These are phyloP conservation scores for Listrodromus nycthemerus DNA, from an alignment of 2,888 invertebrate species.

Conservation along the genomic window DNA sequence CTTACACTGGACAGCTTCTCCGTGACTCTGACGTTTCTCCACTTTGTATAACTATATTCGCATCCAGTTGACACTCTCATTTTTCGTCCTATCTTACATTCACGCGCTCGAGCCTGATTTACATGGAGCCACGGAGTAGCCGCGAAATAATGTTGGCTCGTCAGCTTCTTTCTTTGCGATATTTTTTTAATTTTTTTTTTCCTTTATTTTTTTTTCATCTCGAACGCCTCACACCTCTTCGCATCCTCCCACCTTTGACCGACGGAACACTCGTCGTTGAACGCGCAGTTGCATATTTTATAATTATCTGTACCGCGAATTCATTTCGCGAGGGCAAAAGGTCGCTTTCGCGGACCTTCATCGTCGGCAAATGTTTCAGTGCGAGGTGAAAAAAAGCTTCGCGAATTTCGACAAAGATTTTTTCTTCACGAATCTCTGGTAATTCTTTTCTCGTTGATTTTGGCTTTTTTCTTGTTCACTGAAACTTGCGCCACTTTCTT, in stretches of 20 bases:
- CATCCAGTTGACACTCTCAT: conserved; percentile 30
- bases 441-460: too few relatives aligned
- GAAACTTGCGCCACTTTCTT: too few relatives aligned
- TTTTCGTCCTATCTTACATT: conserved; percentile 5
- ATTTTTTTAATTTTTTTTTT: not conserved
- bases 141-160: conserved; percentile 21
- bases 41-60: conserved; percentile 31
- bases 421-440: too few relatives aligned
- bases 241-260: not conserved
- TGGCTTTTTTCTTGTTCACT: too few relatives aligned
- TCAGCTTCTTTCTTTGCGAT: conserved; percentile 3
- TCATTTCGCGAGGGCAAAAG: not conserved
- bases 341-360: not conserved
- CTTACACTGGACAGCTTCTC: conserved; percentile 15
- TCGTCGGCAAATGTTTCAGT: too few relatives aligned
- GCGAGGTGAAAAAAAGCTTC: not conserved
- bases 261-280: not conserved
- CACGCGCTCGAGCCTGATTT: conserved; percentile 12
- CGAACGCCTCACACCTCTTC: not conserved
- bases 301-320: not conserved
- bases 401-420: not conserved
- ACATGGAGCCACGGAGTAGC: conserved; percentile 30
- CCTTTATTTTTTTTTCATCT: not conserved
- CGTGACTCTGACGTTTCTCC: conserved; percentile 21
- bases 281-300: conserved; percentile 24